A percentile compares a stretch with the other conserved stretches of the same genome.
These are phyloP conservation scores for Ammodytes dubius DNA, from an alignment of 2,113 vertebrate species.

Conservation along the genomic window DNA sequence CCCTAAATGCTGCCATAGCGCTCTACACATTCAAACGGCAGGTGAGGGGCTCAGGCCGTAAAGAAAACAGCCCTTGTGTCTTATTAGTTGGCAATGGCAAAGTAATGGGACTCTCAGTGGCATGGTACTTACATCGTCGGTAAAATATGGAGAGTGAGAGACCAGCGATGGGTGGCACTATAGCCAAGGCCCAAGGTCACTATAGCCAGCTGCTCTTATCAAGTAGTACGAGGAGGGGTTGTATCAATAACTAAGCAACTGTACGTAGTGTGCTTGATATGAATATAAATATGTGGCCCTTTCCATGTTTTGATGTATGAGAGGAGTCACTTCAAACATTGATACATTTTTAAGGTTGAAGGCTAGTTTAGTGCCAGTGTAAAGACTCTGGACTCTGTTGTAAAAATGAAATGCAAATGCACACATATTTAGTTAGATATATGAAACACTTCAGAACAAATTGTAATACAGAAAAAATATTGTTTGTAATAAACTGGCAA, in stretches of 20 bases:
- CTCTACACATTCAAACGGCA: neutral
- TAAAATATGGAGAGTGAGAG: slow-evolving; percentile 3
- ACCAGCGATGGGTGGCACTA: neutral
- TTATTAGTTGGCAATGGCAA: slow-evolving; percentile 41
- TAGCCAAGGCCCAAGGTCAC: neutral
- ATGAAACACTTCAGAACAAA: no score
- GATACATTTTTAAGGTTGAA: no score
- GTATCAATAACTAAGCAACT: neutral
- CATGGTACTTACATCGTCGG: neutral
- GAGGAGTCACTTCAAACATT: no score
- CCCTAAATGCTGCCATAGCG: slow-evolving; percentile 6
- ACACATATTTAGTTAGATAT: no score
- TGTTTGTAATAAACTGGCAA: no score
- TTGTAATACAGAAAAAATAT: no score
- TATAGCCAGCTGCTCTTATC: neutral
- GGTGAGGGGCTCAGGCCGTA: slow-evolving; percentile 14
- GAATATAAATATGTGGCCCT: neutral
- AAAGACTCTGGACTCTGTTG: no score
- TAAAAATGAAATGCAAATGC: no score
- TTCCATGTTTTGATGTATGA: neutral
- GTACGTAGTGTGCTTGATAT: no score
- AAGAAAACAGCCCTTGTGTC: slow-evolving; percentile 46
- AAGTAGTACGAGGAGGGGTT: neutral
- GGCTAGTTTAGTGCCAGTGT: no score
- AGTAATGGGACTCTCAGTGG: slow-evolving; percentile 34